Conservation (phyloP, 2,888 invertebrate species). For the Seira musarum region DNA sequence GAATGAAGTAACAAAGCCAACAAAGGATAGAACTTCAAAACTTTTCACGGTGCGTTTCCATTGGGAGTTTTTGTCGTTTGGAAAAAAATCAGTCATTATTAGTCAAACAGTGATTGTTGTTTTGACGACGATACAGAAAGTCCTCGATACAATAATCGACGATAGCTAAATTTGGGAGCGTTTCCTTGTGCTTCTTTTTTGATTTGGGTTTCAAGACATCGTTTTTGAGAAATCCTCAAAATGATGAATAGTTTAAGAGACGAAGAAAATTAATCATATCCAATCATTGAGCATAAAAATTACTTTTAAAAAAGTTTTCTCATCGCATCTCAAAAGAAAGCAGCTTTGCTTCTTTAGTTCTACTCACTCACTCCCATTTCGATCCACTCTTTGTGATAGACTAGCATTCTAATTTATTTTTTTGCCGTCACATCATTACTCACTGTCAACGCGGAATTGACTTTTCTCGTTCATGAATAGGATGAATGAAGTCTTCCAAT, state of each 20-base stretch:
- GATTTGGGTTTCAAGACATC: neutral
- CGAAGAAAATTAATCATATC: conserved; percentile 54
- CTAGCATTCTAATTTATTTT: conserved; percentile 57
- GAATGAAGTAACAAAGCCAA: neutral
- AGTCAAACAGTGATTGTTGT: conserved; percentile 8
- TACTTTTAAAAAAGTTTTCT: too few relatives aligned
- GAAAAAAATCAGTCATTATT: conserved; percentile 32
- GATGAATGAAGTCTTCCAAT: conserved; percentile 9
- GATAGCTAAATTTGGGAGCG: neutral
- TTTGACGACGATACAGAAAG: neutral
- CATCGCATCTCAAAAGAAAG: too few relatives aligned
- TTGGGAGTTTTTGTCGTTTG: neutral
- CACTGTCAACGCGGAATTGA: conserved; percentile 52
- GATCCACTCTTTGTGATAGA: conserved; percentile 1
- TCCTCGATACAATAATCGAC: neutral
- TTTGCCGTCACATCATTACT: conserved; percentile 51
- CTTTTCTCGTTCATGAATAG: conserved; percentile 23
- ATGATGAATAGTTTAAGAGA: conserved; percentile 39
- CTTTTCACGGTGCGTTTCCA: neutral
- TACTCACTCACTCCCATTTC: too few relatives aligned
- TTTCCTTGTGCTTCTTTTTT: neutral
- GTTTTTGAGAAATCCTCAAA: neutral
- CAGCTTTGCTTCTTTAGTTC: too few relatives aligned
- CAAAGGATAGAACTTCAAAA: too few relatives aligned
- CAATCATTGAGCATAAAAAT: conserved; percentile 54